Evolutionary conservation across 2,797 vertebrate genomes (phyloP).

Genomic region (Amphiprion clarkii): DNA sequence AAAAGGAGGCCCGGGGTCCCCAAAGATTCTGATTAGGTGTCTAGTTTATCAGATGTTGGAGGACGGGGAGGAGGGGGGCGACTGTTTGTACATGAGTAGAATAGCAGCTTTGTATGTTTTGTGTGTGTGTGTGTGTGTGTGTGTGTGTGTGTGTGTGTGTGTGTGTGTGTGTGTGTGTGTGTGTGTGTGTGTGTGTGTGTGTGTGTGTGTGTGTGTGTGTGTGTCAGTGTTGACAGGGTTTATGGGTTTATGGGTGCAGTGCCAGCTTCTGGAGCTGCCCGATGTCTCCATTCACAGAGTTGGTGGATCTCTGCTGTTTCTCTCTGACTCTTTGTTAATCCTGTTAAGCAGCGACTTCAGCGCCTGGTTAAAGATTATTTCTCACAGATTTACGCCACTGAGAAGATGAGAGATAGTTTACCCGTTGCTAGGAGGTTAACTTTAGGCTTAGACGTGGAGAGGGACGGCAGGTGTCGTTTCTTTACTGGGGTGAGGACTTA

Average conservation of each 20-base stretch:
- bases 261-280: conserved; percentile 39
- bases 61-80: conserved; percentile 19
- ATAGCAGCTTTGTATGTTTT: conserved; percentile 65
- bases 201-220: conserved; percentile 24
- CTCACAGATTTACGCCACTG: not conserved
- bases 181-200: conserved; percentile 19
- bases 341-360: conserved; percentile 47
- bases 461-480: not conserved
- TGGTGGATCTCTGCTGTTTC: conserved; percentile 32
- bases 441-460: not conserved
- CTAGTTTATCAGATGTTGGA: conserved; percentile 72
- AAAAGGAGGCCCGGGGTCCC: conserved; percentile 64
- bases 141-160: conserved; percentile 27
- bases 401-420: not conserved
- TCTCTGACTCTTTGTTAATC: conserved; percentile 67
- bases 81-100: conserved; percentile 62
- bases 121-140: conserved; percentile 18
- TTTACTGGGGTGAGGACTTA: not conserved
- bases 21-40: conserved; percentile 71
- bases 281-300: conserved; percentile 43
- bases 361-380: conserved; percentile 45
- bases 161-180: conserved; percentile 14
- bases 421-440: not conserved
- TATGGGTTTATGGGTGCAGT: conserved; percentile 32
- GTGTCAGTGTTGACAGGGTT: conserved; percentile 33